A percentile compares a stretch with the other conserved stretches of the same genome.
Conservation (phyloP, 2,888 invertebrate genomes). For the Reticulitermes lucifugus region DNA sequence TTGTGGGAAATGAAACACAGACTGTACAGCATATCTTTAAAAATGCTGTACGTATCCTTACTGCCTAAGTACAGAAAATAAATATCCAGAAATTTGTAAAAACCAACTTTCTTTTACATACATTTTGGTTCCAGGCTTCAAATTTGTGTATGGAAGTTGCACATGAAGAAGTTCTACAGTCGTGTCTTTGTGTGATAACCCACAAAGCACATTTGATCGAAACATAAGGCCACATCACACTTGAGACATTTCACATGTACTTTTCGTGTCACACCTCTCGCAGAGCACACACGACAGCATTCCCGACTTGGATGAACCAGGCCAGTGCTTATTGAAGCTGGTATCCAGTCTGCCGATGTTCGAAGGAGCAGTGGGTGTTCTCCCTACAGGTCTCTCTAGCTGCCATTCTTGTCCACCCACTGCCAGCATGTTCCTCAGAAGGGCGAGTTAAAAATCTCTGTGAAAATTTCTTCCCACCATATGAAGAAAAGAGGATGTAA, state of each 20-base stretch:
- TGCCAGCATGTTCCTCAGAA: neutral
- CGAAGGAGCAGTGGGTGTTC: neutral
- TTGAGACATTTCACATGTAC: neutral
- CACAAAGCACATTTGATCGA: neutral
- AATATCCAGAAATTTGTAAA: no score
- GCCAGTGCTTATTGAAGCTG: neutral
- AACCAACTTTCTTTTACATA: no score
- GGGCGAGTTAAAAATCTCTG: neutral
- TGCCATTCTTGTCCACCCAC: neutral
- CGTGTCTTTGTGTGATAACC: no score
- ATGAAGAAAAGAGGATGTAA: neutral
- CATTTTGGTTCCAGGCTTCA: no score
- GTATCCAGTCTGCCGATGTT: neutral
- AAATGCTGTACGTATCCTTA: no score
- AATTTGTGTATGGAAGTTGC: no score
- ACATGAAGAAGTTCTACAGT: no score
- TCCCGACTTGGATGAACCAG: neutral
- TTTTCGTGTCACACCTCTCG: neutral
- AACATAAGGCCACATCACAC: neutral
- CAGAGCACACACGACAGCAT: neutral
- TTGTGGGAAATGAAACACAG: no score
- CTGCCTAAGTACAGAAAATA: no score
- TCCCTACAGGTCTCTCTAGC: neutral
- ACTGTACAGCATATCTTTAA: no score
- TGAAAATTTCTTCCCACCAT: neutral